Evolutionary conservation across 2,113 vertebrate species (phyloP).

Genomic region (Clinocottus analis): DNA sequence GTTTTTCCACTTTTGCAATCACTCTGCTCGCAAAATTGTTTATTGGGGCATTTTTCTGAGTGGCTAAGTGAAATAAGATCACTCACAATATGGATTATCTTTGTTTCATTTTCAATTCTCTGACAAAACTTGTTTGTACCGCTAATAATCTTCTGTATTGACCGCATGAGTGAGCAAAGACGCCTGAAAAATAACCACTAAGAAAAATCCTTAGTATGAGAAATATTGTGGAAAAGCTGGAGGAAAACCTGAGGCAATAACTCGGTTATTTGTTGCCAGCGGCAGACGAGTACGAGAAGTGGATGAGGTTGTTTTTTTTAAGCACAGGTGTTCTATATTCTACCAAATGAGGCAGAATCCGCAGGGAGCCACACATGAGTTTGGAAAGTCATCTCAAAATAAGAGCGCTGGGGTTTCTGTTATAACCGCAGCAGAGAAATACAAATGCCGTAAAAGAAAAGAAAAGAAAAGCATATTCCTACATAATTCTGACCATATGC

Average conservation of each 20-base stretch:
- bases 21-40: background rate
- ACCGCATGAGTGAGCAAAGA: conserved; percentile 11
- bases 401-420: conserved; percentile 21
- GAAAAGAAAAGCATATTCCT: no score
- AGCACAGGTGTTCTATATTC: conserved; percentile 70
- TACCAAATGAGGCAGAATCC: conserved; percentile 64
- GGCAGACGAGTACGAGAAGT: conserved; percentile 13
- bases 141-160: background rate
- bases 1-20: conserved; percentile 2
- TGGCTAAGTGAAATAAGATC: conserved; percentile 21
- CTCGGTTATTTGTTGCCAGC: conserved; percentile 33
- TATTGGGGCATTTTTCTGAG: conserved; percentile 9
- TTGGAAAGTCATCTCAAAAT: conserved; percentile 51
- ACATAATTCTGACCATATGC: conserved; percentile 41
- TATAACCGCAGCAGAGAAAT: no score
- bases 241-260: conserved; percentile 17
- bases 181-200: background rate
- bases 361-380: conserved; percentile 57
- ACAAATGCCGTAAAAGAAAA: no score
- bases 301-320: conserved; percentile 25
- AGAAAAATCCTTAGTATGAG: conserved; percentile 20
- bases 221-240: conserved; percentile 16
- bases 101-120: conserved; percentile 1
- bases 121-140: background rate
- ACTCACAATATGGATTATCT: conserved; percentile 3